A percentile compares a stretch with the other conserved stretches of the same genome.
Conservation (phyloP, 2,113 vertebrate genomes). For the Tachysurus fulvidraco region DNA sequence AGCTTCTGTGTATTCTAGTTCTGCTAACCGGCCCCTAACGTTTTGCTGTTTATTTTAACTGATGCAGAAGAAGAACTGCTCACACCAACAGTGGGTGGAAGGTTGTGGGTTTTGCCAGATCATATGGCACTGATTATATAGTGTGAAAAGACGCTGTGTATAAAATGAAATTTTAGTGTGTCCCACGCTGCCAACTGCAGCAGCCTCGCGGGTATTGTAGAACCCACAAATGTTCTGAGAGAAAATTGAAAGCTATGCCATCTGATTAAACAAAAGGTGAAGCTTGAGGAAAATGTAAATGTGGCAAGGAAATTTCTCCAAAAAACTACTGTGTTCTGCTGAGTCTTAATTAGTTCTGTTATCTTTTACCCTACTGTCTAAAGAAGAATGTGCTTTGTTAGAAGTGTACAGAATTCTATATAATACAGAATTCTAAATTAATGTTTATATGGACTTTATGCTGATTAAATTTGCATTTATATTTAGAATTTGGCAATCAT, state of each 20-base stretch:
- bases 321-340: background rate
- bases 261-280: background rate
- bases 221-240: slow-evolving; percentile 9
- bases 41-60: background rate
- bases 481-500: too few species aligned
- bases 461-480: too few species aligned
- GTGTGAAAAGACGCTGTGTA: slow-evolving; percentile 2
- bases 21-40: background rate
- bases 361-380: background rate
- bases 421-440: background rate
- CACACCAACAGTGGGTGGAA: slow-evolving; percentile 5
- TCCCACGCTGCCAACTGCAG: background rate
- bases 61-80: background rate
- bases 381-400: background rate
- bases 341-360: background rate
- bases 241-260: background rate
- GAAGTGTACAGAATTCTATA: background rate
- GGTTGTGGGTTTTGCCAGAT: slow-evolving; percentile 8
- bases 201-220: background rate
- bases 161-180: slow-evolving; percentile 11
- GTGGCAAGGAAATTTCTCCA: background rate
- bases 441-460: background rate
- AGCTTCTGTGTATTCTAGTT: background rate
- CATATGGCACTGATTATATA: slow-evolving; percentile 17
- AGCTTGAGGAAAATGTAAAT: background rate